A percentile compares a stretch with the other conserved stretches of the same genome.
phyloP scores from a whole-genome alignment of 2,797 vertebrate genomes.

The Poeciliopsis paucimaculata region DNA sequence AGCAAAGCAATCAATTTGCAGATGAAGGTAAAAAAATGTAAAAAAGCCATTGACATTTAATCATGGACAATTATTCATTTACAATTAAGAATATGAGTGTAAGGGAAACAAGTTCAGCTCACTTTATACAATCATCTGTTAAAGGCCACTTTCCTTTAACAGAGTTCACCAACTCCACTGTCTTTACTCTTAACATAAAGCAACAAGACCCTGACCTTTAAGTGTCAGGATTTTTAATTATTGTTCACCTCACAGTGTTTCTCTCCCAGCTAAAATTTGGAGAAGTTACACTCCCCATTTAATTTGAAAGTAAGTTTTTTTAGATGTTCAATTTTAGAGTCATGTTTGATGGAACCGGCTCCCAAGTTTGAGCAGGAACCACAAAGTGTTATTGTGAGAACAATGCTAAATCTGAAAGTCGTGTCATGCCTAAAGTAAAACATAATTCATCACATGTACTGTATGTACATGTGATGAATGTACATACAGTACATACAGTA shows the following conservation, averaged over 20 bases:
- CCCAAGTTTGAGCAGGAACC: background rate
- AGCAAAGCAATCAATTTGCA: background rate
- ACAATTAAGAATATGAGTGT: background rate
- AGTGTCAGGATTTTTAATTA: background rate
- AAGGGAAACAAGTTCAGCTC: background rate
- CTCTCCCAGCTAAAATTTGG: background rate
- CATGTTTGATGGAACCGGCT: background rate
- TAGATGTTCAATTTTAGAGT: background rate
- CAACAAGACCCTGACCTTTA: conserved; percentile 2
- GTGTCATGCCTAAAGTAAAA: background rate
- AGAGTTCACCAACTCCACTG: background rate
- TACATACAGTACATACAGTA: too few species aligned
- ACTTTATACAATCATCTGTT: background rate
- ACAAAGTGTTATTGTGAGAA: background rate
- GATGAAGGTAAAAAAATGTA: background rate
- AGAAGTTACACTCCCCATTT: background rate
- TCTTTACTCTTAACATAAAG: background rate
- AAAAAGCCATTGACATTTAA: background rate
- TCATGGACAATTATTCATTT: background rate
- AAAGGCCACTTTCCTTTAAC: background rate
- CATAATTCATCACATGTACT: background rate
- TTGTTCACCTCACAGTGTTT: background rate
- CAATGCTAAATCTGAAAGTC: background rate
- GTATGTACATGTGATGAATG: too few species aligned
- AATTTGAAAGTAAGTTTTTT: background rate